Conservation (phyloP, 2,888 invertebrate genomes). For the Ormyrus pomaceus region DNA sequence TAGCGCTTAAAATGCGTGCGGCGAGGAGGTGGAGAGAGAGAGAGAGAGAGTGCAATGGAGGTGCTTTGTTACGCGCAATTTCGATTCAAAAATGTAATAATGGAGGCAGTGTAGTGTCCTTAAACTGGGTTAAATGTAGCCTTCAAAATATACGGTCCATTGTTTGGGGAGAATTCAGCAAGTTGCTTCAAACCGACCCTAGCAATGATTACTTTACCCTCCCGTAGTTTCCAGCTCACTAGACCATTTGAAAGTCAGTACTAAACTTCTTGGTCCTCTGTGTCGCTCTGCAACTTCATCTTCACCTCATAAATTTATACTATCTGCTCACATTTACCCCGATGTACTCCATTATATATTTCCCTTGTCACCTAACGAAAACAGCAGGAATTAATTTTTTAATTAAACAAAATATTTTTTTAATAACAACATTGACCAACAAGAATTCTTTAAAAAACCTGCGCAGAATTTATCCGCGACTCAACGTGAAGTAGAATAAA, state of each 20-base stretch:
- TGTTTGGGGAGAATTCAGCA: slow-evolving; percentile 16
- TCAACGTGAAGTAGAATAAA: no score
- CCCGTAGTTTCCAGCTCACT: slow-evolving; percentile 39
- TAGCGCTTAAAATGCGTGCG: no score
- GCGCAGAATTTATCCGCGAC: no score
- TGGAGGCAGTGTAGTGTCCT: neutral
- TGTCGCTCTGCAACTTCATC: slow-evolving; percentile 29
- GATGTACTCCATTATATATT: no score
- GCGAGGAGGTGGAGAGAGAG: neutral
- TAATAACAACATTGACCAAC: no score
- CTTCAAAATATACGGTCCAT: neutral
- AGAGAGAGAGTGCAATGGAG: neutral
- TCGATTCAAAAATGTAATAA: neutral
- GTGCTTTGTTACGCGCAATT: neutral
- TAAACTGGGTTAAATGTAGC: slow-evolving; percentile 26
- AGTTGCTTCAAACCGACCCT: slow-evolving; percentile 42
- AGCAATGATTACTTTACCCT: slow-evolving; percentile 42
- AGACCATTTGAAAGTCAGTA: slow-evolving; percentile 43
- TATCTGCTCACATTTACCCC: neutral
- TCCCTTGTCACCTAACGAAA: no score
- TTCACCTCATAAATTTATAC: slow-evolving; percentile 32
- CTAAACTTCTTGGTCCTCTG: slow-evolving; percentile 37
- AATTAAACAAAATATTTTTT: no score
- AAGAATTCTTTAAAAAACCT: no score
- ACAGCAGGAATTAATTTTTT: no score